Evolutionary conservation across 2,113 vertebrate genomes (phyloP).

Genomic region (Otis tarda): DNA sequence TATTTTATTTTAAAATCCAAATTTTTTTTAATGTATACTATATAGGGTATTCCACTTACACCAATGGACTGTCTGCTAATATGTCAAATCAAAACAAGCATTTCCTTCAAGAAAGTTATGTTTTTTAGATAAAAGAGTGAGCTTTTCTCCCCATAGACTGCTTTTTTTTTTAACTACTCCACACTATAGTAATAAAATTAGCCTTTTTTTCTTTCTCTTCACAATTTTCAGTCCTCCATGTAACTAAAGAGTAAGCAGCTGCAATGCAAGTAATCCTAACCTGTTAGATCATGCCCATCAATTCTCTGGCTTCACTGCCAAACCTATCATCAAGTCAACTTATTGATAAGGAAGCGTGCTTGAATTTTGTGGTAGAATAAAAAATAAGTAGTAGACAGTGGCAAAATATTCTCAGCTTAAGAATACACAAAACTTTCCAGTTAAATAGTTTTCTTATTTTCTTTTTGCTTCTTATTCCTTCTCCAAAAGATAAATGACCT

Average conservation of each 20-base stretch:
- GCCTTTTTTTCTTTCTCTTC: accelerated
- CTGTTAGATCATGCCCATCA: neutral
- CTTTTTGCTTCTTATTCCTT: neutral
- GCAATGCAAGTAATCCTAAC: neutral
- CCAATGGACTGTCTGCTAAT: neutral
- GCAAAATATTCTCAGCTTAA: neutral
- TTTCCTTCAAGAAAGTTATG: neutral
- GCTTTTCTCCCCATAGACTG: neutral
- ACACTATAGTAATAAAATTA: neutral
- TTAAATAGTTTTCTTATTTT: neutral
- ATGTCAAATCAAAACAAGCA: neutral
- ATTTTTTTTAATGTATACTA: too few relatives aligned
- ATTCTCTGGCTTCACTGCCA: neutral
- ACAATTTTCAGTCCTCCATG: neutral
- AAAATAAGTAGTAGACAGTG: neutral
- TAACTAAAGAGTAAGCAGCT: neutral
- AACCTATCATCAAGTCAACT: neutral
- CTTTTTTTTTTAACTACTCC: neutral
- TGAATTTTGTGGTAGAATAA: neutral
- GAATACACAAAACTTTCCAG: neutral
- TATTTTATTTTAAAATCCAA: neutral
- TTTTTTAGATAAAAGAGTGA: neutral
- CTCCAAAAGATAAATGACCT: constrained; percentile 24
- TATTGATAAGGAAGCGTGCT: neutral
- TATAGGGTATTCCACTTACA: neutral